These are phyloP conservation scores for Loripinus fragilis DNA, from an alignment of 2,888 invertebrate genomes.

Conservation along the genomic window DNA sequence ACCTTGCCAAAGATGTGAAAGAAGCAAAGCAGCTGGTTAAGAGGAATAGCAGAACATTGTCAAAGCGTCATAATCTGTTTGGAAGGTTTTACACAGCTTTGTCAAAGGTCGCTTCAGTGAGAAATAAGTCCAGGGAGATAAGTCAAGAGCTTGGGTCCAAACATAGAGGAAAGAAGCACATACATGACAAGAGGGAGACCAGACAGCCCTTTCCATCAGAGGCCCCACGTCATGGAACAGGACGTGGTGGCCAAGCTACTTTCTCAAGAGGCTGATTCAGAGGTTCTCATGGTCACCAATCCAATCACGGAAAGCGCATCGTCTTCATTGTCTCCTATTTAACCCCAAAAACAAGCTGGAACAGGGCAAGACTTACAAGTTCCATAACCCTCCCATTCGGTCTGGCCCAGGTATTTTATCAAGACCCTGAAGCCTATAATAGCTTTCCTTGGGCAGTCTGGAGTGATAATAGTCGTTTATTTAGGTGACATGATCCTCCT, in stretches of 20 bases:
- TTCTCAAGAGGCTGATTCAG: neutral
- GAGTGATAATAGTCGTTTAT: too few relatives aligned
- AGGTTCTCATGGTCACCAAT: neutral
- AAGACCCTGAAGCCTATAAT: too few relatives aligned
- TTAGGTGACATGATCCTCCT: too few relatives aligned
- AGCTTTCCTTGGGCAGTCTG: too few relatives aligned
- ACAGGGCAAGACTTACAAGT: too few relatives aligned
- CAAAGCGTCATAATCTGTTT: too few relatives aligned
- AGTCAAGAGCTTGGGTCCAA: neutral
- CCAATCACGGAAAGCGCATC: neutral
- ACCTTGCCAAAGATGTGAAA: neutral
- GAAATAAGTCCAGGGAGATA: neutral
- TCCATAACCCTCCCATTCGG: too few relatives aligned
- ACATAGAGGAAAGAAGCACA: neutral
- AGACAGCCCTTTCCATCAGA: neutral
- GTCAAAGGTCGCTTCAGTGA: neutral
- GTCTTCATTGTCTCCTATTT: neutral
- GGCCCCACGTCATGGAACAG: neutral
- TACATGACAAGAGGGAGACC: neutral
- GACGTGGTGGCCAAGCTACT: neutral
- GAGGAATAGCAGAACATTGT: neutral
- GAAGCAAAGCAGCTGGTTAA: neutral
- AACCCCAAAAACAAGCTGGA: neutral
- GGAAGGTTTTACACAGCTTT: neutral
- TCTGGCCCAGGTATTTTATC: too few relatives aligned